Conservation (phyloP, 2,888 invertebrate genomes). For the Ashinkailepas kermadecensis region DNA sequence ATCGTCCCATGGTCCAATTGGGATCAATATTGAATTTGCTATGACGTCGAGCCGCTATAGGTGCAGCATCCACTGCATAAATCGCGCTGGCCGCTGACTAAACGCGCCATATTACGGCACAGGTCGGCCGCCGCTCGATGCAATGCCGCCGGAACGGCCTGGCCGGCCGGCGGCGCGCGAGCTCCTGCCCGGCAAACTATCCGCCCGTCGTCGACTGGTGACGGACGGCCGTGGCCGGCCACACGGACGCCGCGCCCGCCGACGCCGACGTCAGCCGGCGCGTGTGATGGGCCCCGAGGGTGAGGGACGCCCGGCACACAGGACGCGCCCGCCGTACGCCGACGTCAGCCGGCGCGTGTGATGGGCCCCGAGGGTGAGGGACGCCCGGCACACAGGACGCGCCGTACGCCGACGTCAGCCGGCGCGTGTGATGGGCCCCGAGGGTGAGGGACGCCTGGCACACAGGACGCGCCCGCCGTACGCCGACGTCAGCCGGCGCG, state of each 20-base stretch:
- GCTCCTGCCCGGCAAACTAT: neutral
- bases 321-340: neutral
- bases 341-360: neutral
- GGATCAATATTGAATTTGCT: conserved; percentile 16
- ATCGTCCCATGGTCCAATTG: conserved; percentile 9
- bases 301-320: no score
- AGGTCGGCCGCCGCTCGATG: neutral
- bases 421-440: neutral
- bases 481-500: no score
- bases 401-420: neutral
- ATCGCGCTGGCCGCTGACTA: neutral
- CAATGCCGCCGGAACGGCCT: neutral
- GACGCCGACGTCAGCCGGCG: neutral
- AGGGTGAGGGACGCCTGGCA: no score
- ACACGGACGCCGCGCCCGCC: neutral
- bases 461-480: no score
- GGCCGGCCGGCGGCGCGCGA: neutral
- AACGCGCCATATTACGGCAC: neutral
- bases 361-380: no score
- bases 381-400: no score
- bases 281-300: no score
- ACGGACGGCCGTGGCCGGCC: neutral
- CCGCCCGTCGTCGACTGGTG: neutral
- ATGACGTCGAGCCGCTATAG: conserved; percentile 1
- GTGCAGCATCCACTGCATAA: conserved; percentile 13